Base-by-base conservation (phyloP, 2,888 invertebrate genomes). In the Drosophila atripex region DNA sequence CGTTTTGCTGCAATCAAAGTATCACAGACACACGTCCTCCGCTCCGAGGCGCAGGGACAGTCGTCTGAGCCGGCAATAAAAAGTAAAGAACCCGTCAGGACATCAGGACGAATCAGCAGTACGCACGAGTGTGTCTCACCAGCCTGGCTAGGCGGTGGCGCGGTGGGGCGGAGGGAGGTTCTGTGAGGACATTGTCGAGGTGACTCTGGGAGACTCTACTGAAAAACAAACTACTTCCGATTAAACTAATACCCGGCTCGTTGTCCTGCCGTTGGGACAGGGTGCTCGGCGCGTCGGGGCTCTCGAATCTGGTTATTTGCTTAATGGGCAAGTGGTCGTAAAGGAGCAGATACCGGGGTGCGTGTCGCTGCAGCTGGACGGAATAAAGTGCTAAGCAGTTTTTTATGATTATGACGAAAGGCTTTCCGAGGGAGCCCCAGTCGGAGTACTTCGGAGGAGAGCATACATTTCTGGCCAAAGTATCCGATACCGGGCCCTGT, bases 1-100 rank as follows among this genome's bases (percentile, higher is more conserved):
- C 77, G 80, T 57, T 76, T 77, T 75, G 75, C 78, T 59, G 75
- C 78, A 78, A 84, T 84, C 78, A 77, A 74, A 79, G 76, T 43
- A 77, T 45, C 80, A 52, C 55, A 60, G 57, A 50, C 73, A 64
- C 54, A 53, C 38, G 47, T 45, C 32, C 28, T 43, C 35, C 25
- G 12, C 49, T 14, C 45, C 30, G 38, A 21, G 30, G 30, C 56
- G 54, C 51, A 41, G 45, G 51, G 57, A 30, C 47, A 47, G 47
- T 38, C 30, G 55, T 46, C 56, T 73, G 73, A 53, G 53, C 61
- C 35, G 65, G 72, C 66, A 59, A 77, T 77, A 80, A 74, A 74
- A 58, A 59, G 32, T 50, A 50, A 35, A 58, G 56, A 39, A 56
- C 21, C 30, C 25, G 46, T 12, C 35, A 25, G 32, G 18, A 50